phyloP scores from a whole-genome alignment of 2,888 invertebrate genomes.

The Heliothis peltigera region DNA sequence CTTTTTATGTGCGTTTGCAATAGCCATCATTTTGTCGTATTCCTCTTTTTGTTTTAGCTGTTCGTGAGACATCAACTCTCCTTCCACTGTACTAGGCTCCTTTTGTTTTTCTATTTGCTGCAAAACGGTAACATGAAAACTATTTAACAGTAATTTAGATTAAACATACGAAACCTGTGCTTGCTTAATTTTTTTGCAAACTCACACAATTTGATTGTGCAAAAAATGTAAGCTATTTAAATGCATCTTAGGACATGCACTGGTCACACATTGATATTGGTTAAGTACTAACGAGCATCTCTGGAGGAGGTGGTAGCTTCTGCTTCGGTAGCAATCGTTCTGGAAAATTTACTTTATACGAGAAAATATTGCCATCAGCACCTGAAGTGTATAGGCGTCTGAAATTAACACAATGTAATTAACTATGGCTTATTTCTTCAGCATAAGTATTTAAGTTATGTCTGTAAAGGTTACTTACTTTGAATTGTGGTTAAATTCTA shows the following conservation, averaged over 20 bases:
- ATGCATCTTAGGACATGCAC: too few relatives aligned
- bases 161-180: too few relatives aligned
- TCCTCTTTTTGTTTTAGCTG: slow-evolving; percentile 92
- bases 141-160: too few relatives aligned
- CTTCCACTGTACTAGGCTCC: slow-evolving; percentile 82
- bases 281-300: slow-evolving; percentile 74
- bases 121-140: slow-evolving; percentile 5
- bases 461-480: slow-evolving; percentile 72
- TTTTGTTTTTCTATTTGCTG: slow-evolving; percentile 71
- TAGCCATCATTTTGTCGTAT: slow-evolving; percentile 90
- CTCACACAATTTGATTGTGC: too few relatives aligned
- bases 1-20: slow-evolving; percentile 91
- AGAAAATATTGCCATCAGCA: slow-evolving; percentile 94
- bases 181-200: too few relatives aligned
- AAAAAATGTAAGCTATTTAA: not conserved
- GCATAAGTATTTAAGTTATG: too few relatives aligned
- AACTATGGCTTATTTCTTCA: too few relatives aligned
- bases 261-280: too few relatives aligned
- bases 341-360: slow-evolving; percentile 89
- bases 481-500: slow-evolving; percentile 91
- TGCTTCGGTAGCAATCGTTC: slow-evolving; percentile 70
- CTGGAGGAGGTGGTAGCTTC: slow-evolving; percentile 46
- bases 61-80: slow-evolving; percentile 89
- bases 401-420: slow-evolving; percentile 40
- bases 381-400: slow-evolving; percentile 91